phyloP scores from a whole-genome alignment of 2,113 vertebrate species.

The Leucopternis melanops region DNA sequence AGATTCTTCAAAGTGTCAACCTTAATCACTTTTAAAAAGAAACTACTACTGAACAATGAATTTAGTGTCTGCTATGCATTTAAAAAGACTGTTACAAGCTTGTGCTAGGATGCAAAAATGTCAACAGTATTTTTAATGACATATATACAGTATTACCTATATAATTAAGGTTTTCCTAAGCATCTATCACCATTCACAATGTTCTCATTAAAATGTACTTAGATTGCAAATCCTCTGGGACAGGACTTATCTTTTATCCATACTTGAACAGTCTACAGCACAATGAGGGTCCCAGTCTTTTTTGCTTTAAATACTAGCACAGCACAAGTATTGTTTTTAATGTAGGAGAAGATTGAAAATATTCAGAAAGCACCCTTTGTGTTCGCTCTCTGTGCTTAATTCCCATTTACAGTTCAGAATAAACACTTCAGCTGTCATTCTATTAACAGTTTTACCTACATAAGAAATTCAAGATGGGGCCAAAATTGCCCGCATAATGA shows the following conservation, averaged over 20 bases:
- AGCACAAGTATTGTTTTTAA: not conserved
- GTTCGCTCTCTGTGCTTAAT: not conserved
- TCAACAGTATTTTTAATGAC: not conserved
- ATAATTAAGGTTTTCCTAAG: not conserved
- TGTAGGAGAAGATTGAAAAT: not conserved
- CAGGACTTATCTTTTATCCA: not conserved
- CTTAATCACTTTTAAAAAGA: not conserved
- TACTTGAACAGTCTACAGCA: not conserved
- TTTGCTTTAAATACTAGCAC: not conserved
- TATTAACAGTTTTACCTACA: constrained; percentile 4
- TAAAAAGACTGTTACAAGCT: not conserved
- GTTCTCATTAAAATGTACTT: not conserved
- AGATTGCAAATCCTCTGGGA: not conserved
- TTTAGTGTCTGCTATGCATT: not conserved
- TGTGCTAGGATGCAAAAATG: not conserved
- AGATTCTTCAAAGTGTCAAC: not conserved
- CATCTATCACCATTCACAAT: not conserved
- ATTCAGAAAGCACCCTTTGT: not conserved
- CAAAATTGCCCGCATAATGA: constrained; percentile 10
- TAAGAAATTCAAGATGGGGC: not conserved
- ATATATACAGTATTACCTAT: not conserved
- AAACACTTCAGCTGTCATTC: constrained; percentile 6
- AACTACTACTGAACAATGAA: not conserved
- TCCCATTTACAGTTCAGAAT: not conserved
- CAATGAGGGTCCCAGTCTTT: not conserved